A percentile compares a stretch with the other conserved stretches of the same genome.
These are phyloP conservation scores for Varecia variegata DNA, from an alignment of 2,797 vertebrate genomes.

Conservation along the genomic window DNA sequence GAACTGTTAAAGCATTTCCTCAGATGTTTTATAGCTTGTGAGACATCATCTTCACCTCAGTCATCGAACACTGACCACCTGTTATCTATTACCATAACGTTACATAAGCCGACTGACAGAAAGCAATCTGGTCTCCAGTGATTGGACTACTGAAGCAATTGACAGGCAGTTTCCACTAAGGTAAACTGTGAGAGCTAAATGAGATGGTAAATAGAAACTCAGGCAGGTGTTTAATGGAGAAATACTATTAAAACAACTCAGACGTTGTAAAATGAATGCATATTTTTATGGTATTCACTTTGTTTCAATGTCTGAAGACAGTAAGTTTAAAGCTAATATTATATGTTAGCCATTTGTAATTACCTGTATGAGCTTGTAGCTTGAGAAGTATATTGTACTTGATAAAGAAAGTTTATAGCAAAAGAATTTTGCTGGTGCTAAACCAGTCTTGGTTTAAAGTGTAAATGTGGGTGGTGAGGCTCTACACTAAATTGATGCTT, in stretches of 20 bases:
- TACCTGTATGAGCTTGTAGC: not conserved
- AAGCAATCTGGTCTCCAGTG: slow-evolving; percentile 42
- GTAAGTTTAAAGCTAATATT: slow-evolving; percentile 1
- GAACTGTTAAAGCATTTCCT: slow-evolving; percentile 71
- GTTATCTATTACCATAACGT: slow-evolving; percentile 69
- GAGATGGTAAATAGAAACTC: slow-evolving; percentile 56
- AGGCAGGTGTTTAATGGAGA: slow-evolving; percentile 67
- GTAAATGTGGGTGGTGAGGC: not conserved
- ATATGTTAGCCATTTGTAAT: not conserved
- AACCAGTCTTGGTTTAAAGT: not conserved
- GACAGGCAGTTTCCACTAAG: slow-evolving; percentile 60
- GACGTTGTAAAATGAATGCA: slow-evolving; percentile 8
- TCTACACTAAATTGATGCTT: not conserved
- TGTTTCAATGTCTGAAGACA: slow-evolving; percentile 43
- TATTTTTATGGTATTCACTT: slow-evolving; percentile 46
- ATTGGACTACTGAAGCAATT: slow-evolving; percentile 52
- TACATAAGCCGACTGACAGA: slow-evolving; percentile 49
- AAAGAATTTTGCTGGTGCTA: not conserved
- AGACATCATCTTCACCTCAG: slow-evolving; percentile 66
- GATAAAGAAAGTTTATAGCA: not conserved
- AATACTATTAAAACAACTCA: slow-evolving; percentile 21
- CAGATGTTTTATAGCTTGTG: slow-evolving; percentile 69
- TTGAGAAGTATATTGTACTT: not conserved
- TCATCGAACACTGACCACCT: slow-evolving; percentile 64
- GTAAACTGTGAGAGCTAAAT: slow-evolving; percentile 59